Percentiles rank a stretch among this genome's conserved stretches.
Evolutionary conservation across 2,797 vertebrate genomes (phyloP).

Genomic region (Clarias platycephalus): DNA sequence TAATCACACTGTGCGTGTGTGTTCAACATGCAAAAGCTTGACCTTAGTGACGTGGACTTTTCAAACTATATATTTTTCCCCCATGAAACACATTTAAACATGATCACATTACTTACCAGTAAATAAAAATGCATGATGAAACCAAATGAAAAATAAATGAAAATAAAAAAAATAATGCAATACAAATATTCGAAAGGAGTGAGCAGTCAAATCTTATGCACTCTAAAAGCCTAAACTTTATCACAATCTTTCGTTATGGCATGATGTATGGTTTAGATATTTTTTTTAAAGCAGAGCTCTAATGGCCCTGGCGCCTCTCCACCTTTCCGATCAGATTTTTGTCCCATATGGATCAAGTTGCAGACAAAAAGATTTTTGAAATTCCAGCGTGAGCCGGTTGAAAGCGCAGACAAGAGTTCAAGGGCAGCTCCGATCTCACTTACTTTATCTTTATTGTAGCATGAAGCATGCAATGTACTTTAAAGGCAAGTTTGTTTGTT

Average conservation of each 20-base stretch:
- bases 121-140: background rate
- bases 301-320: slow-evolving; percentile 80
- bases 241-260: background rate
- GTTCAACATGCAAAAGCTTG: background rate
- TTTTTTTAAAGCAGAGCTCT: slow-evolving; percentile 44
- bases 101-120: background rate
- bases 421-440: slow-evolving; percentile 14
- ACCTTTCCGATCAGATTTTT: slow-evolving; percentile 74
- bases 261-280: background rate
- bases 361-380: slow-evolving; percentile 79
- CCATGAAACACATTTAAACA: background rate
- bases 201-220: background rate
- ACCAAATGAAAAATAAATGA: background rate
- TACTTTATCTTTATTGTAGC: background rate
- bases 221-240: background rate
- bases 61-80: background rate
- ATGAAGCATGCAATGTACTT: slow-evolving; percentile 18
- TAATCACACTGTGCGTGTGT: background rate
- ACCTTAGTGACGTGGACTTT: background rate
- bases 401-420: slow-evolving; percentile 29
- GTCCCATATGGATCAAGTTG: slow-evolving; percentile 85
- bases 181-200: background rate
- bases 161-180: background rate
- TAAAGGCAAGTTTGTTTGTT: background rate
- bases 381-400: slow-evolving; percentile 80